A percentile compares a stretch with the other conserved stretches of the same genome.
Conservation (phyloP, 2,888 invertebrate genomes). For the Drosophila affinis region DNA sequence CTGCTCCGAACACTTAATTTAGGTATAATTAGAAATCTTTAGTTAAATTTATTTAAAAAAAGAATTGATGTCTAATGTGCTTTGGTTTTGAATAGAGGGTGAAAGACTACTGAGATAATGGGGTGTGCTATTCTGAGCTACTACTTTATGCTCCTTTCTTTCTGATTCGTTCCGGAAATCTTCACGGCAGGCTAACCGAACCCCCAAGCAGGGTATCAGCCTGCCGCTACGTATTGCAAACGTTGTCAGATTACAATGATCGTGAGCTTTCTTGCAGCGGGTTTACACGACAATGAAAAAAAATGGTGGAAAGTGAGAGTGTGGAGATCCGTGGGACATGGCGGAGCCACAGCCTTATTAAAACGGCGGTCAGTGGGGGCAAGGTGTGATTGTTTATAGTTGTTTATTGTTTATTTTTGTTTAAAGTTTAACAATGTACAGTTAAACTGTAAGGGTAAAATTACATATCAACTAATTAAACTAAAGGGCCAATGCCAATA, state of each 20-base stretch:
- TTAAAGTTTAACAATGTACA: too few species aligned
- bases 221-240: conserved; percentile 94
- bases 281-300: conserved; percentile 91
- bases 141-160: background rate
- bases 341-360: conserved; percentile 90
- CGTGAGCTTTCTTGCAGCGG: conserved; percentile 95
- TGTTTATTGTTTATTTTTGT: too few species aligned
- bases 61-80: too few species aligned
- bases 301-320: conserved; percentile 93
- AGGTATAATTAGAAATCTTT: too few species aligned
- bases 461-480: too few species aligned
- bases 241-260: conserved; percentile 95
- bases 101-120: too few species aligned
- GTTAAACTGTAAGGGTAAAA: too few species aligned
- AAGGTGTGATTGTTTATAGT: conserved; percentile 91
- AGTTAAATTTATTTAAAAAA: too few species aligned
- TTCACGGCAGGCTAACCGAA: conserved; percentile 86
- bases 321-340: conserved; percentile 93
- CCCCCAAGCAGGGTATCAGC: conserved; percentile 94
- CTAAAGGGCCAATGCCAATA: too few species aligned
- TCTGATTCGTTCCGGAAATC: conserved; percentile 54
- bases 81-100: too few species aligned
- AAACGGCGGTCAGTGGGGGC: conserved; percentile 92
- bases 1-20: too few species aligned
- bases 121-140: background rate